Percentiles rank a stretch among this genome's conserved stretches.
phyloP scores from a whole-genome alignment of 1,140 invertebrate species.

The Ditylenchus dipsaci region DNA sequence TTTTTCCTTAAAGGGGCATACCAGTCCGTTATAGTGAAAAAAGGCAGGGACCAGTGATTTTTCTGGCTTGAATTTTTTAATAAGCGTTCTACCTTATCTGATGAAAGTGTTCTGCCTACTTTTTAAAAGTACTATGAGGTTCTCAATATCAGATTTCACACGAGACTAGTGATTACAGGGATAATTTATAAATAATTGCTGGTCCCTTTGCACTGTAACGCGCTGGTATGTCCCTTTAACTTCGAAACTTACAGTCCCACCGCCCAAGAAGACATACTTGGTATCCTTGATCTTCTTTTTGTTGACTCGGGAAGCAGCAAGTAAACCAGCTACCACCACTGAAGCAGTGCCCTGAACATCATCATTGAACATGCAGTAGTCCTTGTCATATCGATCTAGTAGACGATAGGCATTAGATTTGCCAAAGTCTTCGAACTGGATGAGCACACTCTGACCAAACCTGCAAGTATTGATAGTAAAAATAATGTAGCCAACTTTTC shows the following conservation, averaged over 20 bases:
- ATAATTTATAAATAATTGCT: too few relatives aligned
- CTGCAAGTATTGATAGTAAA: conserved; percentile 18
- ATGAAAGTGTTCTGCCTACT: too few relatives aligned
- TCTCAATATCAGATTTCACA: too few relatives aligned
- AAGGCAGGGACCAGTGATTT: too few relatives aligned
- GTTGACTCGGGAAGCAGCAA: conserved; percentile 77
- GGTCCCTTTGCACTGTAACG: too few relatives aligned
- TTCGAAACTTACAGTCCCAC: conserved; percentile 68
- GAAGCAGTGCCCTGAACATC: conserved; percentile 92
- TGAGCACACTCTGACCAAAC: conserved; percentile 46
- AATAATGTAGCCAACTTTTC: neutral
- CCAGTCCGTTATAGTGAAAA: too few relatives aligned
- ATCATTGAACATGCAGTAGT: conserved; percentile 92
- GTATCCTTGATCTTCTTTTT: conserved; percentile 73
- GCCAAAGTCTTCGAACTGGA: conserved; percentile 92
- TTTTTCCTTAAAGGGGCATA: too few relatives aligned
- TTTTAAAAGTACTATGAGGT: too few relatives aligned
- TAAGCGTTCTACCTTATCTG: too few relatives aligned
- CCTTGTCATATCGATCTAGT: conserved; percentile 76
- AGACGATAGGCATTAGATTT: conserved; percentile 86
- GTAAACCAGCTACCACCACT: conserved; percentile 81
- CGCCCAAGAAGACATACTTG: conserved; percentile 81
- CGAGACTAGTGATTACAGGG: too few relatives aligned
- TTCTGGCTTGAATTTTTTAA: too few relatives aligned
- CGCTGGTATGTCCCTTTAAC: too few relatives aligned